Evolutionary conservation across 2,113 vertebrate genomes (phyloP).

Genomic region (Pipa parva): DNA sequence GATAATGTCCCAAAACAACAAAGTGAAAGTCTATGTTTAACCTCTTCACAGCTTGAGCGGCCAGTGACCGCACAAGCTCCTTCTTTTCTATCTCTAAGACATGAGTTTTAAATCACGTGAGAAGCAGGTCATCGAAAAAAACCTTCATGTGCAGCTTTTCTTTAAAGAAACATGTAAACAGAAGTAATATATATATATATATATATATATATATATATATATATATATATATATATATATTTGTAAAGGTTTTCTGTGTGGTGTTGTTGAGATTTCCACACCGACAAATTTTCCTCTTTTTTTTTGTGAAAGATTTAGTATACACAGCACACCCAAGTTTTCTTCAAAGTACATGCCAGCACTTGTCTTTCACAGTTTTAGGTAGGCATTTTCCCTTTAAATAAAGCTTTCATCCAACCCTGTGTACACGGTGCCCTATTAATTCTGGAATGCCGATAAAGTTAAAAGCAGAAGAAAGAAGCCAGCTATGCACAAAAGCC

Average conservation of each 20-base stretch:
- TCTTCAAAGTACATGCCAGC: constrained; percentile 39
- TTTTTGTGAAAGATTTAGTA: too few species aligned
- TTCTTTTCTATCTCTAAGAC: too few species aligned
- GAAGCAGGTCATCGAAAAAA: too few species aligned
- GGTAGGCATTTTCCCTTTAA: constrained; percentile 43
- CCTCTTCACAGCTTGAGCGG: constrained; percentile 29
- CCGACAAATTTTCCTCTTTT: too few species aligned
- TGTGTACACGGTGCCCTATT: constrained; percentile 47
- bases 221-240: too few species aligned
- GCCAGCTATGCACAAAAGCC: constrained; percentile 65
- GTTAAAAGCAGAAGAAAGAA: constrained; percentile 73
- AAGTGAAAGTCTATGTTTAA: background rate
- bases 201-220: background rate
- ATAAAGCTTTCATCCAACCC: background rate
- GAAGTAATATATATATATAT: constrained; percentile 26
- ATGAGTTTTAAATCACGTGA: background rate
- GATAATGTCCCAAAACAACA: too few species aligned
- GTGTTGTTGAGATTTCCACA: too few species aligned
- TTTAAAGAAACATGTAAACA: constrained; percentile 54
- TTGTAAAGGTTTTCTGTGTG: too few species aligned
- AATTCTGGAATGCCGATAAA: constrained; percentile 65
- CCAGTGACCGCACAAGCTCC: background rate
- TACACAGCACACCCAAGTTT: constrained; percentile 19
- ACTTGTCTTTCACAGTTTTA: constrained; percentile 33
- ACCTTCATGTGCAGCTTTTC: background rate